phyloP scores from a whole-genome alignment of 2,113 vertebrate genomes.

The Podocnemis expansa region DNA sequence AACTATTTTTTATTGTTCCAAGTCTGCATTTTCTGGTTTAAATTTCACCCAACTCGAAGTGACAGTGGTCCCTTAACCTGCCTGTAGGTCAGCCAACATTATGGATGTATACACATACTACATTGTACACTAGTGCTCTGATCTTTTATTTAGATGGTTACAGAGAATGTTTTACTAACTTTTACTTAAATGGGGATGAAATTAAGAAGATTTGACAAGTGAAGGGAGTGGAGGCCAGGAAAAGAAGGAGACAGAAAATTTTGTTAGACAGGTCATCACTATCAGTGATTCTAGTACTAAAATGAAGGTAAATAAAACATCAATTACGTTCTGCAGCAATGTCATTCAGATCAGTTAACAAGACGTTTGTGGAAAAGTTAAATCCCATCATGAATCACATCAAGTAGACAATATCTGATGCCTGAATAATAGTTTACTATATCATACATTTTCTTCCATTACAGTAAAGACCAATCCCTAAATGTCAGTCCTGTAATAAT shows the following conservation, averaged over 20 bases:
- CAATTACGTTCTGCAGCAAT: neutral
- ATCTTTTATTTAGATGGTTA: neutral
- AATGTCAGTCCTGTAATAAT: neutral
- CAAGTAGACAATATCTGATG: neutral
- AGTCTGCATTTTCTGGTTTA: neutral
- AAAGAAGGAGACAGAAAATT: neutral
- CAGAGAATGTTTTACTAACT: neutral
- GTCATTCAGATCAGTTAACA: neutral
- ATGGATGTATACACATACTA: fast-evolving
- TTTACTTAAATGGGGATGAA: neutral
- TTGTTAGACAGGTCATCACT: neutral
- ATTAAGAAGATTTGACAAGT: neutral
- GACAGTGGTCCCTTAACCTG: neutral
- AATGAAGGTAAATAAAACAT: neutral
- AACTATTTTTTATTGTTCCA: neutral
- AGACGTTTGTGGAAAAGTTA: neutral
- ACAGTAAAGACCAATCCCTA: neutral
- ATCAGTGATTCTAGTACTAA: neutral
- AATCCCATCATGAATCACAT: neutral
- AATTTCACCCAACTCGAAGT: neutral
- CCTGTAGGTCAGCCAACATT: neutral
- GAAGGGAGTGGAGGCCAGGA: neutral
- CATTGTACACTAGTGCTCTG: fast-evolving
- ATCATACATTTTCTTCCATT: neutral
- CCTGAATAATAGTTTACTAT: neutral